A percentile compares a stretch with the other conserved stretches of the same genome.
phyloP scores from a whole-genome alignment of 2,797 vertebrate species.

The Gobio occitaniae region DNA sequence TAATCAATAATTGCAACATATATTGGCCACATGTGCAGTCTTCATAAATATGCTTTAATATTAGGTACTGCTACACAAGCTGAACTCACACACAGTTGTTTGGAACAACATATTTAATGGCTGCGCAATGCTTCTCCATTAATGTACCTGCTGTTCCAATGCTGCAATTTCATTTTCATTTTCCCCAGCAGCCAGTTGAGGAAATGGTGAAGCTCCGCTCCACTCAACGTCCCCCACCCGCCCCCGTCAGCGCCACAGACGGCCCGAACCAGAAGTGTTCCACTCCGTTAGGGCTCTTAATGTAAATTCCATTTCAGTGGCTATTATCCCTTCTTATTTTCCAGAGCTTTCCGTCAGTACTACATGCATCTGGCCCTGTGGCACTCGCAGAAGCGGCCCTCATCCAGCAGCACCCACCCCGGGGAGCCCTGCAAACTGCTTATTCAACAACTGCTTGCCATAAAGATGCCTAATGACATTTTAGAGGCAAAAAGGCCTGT shows the following conservation, averaged over 20 bases:
- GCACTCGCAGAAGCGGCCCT: slow-evolving; percentile 47
- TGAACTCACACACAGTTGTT: neutral
- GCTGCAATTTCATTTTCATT: slow-evolving; percentile 59
- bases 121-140: slow-evolving; percentile 47
- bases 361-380: slow-evolving; percentile 61
- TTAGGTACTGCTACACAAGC: neutral
- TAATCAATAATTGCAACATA: neutral
- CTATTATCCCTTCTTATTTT: slow-evolving; percentile 79
- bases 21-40: neutral
- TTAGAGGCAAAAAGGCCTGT: slow-evolving; percentile 84
- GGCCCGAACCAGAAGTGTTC: slow-evolving; percentile 77
- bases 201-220: slow-evolving; percentile 31
- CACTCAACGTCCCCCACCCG: slow-evolving; percentile 56
- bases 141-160: slow-evolving; percentile 51
- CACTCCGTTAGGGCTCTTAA: slow-evolving; percentile 83
- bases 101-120: slow-evolving; percentile 54
- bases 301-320: slow-evolving; percentile 86
- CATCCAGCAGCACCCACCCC: slow-evolving; percentile 45
- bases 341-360: slow-evolving; percentile 73
- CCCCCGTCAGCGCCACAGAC: slow-evolving; percentile 68
- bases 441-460: slow-evolving; percentile 85
- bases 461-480: slow-evolving; percentile 88
- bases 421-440: slow-evolving; percentile 82
- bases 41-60: neutral
- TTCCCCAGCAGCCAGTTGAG: slow-evolving; percentile 57